Evolutionary conservation across 2,888 invertebrate genomes (phyloP), one percentile per base, ranked within the genome.

Genomic region (Neelides folsomi): DNA sequence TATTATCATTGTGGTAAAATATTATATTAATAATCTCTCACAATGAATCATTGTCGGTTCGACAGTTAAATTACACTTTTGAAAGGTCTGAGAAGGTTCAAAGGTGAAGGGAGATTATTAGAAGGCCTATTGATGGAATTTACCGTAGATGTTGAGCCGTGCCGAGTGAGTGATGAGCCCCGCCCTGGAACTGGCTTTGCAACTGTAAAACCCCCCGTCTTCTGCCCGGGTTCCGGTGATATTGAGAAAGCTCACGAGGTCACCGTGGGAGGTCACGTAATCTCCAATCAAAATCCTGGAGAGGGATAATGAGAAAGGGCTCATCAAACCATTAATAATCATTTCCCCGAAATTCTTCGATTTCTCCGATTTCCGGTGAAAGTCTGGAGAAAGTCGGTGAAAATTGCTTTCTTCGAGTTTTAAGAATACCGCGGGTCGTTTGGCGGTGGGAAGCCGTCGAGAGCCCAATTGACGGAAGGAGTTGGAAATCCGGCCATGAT

Each of bases 401-500:
- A n/a, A 13, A n/a, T 9, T 16, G n/a, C 49, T 20, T 39, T 20
- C 13, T 39, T 15, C 40, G 16, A 27, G 19, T 27, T 34, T 49
- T 5, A 37, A 7, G 10, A 10, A 35, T 54, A 57, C 57, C 57
- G 54, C n/a, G 68, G 77, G 78, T 79, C 75, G 69, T 78, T 75
- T 64, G 75, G 73, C 64, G 75, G 69, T 37, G 81, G 79, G 67
- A 79, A 82, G 45, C 82, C 82, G 68, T 83, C 83, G 60, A 83
- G 73, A 41, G 77, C 75, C 86, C 86, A 86, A 16, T 78, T 74
- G 65, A 86, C 80, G 67, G 79, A 78, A 3, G 86, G 86, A 46
- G 82, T 81, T 12, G 86, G 86, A 71, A 83, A 82, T 35, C 82
- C 82, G 45, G 80, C 78, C 63, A 81, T 80, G 60, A 80, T 81